Evolutionary conservation across 2,797 vertebrate genomes (phyloP).

Genomic region (Ibycter americanus): DNA sequence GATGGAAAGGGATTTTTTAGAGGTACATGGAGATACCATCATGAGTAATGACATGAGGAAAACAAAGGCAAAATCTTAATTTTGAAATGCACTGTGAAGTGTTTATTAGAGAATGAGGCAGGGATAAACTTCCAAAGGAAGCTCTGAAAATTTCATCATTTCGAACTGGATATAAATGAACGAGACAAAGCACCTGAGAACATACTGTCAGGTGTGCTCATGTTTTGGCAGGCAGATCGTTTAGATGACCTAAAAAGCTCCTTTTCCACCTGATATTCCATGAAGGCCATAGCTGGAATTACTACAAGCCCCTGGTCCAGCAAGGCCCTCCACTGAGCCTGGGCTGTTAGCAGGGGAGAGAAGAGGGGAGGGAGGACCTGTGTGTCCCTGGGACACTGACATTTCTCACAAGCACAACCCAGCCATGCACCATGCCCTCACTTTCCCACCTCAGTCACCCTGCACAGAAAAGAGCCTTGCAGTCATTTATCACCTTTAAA

Average conservation of each 20-base stretch:
- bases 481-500: background rate
- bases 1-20: constrained; percentile 2
- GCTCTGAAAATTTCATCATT: background rate
- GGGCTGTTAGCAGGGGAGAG: background rate
- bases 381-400: background rate
- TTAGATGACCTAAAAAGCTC: background rate
- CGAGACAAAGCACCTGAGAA: background rate
- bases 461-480: background rate
- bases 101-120: background rate
- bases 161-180: background rate
- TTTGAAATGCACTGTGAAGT: background rate
- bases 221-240: background rate
- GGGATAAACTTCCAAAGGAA: background rate
- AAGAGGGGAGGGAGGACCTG: background rate
- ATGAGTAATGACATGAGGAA: background rate
- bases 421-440: background rate
- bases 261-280: background rate
- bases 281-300: background rate
- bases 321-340: background rate
- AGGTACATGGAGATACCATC: background rate
- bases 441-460: rapidly evolving
- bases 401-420: background rate
- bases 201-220: background rate
- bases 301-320: background rate
- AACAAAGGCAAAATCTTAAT: constrained; percentile 14